Evolutionary conservation across 1,140 invertebrate species (phyloP).

Genomic region (Dreissena rostriformis): DNA sequence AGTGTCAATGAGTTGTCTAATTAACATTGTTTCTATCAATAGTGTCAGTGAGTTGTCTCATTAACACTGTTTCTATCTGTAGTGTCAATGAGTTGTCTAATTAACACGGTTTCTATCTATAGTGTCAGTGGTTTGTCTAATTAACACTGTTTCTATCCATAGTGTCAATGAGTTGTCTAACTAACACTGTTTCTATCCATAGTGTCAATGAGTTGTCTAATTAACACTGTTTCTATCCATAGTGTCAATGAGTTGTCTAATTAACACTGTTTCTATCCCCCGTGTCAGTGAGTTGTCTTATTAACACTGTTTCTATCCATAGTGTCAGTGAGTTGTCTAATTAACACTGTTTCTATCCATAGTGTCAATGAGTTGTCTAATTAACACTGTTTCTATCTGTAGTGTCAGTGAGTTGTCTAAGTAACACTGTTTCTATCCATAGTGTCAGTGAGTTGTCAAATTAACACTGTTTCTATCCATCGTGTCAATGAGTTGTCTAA

Average conservation of each 20-base stretch:
- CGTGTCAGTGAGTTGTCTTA: conserved; percentile 59
- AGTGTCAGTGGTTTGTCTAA: conserved; percentile 58
- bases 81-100: conserved; percentile 59
- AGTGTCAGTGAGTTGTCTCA: conserved; percentile 59
- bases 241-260: conserved; percentile 59
- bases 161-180: conserved; percentile 59
- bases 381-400: not conserved
- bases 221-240: too few species aligned
- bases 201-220: conserved; percentile 59
- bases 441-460: conserved; percentile 59
- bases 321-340: conserved; percentile 59
- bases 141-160: too few species aligned
- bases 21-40: too few species aligned
- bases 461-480: too few species aligned
- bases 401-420: conserved; percentile 59
- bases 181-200: too few species aligned
- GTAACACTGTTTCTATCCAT: too few species aligned
- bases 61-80: not conserved
- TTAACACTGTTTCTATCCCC: too few species aligned
- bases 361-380: conserved; percentile 59
- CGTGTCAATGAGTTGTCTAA: conserved; percentile 58
- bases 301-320: too few species aligned
- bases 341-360: too few species aligned
- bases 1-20: conserved; percentile 59
- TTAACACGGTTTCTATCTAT: not conserved